A percentile compares a stretch with the other conserved stretches of the same genome.
phyloP scores from a whole-genome alignment of 2,797 vertebrate genomes.

The Pristis pectinata region DNA sequence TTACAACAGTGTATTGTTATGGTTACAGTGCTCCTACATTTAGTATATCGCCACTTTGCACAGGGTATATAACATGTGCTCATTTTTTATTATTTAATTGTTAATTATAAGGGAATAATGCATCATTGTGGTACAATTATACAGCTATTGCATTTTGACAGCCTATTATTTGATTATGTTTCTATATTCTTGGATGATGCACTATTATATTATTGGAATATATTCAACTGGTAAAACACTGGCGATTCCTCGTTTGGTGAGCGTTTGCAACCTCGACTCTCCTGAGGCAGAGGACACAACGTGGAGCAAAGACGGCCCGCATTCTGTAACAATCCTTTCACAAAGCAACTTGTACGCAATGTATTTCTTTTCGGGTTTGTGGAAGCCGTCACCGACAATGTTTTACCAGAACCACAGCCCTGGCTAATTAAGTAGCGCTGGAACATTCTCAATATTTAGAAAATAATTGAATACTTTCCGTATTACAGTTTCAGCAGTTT shows the following conservation, averaged over 20 bases:
- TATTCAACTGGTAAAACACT: background rate
- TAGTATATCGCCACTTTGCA: too few species aligned
- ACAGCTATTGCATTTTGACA: background rate
- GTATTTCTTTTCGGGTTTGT: background rate
- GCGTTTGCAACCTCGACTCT: background rate
- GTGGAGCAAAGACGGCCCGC: background rate
- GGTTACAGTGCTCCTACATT: too few species aligned
- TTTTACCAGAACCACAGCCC: background rate
- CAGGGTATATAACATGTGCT: too few species aligned
- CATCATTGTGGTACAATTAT: too few species aligned
- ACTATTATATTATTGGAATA: background rate
- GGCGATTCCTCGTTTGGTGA: background rate
- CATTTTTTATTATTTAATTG: too few species aligned
- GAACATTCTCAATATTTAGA: background rate
- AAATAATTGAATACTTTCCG: background rate
- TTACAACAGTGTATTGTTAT: background rate
- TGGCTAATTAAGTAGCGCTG: background rate
- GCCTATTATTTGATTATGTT: background rate
- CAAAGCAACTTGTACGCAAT: background rate
- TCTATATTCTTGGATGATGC: background rate
- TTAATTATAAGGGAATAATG: too few species aligned
- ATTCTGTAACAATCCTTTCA: background rate
- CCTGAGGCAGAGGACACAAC: too few species aligned
- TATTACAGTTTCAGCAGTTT: background rate
- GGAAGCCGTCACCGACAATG: background rate